These are phyloP conservation scores for Phaethornis superciliosus DNA, from an alignment of 2,113 vertebrate genomes.

Conservation along the genomic window DNA sequence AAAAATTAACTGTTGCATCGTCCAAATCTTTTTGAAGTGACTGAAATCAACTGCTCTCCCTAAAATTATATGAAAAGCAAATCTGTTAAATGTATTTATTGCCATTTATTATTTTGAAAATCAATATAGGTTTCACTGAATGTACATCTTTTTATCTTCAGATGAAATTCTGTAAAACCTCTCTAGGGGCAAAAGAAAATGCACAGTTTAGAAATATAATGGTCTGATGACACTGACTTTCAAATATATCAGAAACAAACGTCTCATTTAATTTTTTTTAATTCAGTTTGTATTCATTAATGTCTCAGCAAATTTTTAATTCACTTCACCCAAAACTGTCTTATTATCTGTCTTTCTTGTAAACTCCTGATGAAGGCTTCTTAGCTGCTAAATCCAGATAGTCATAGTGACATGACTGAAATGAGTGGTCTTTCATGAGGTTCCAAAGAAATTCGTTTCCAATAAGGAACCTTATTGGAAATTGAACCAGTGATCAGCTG, in stretches of 20 bases:
- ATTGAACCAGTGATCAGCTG: neutral
- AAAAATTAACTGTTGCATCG: neutral
- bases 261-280: neutral
- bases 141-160: neutral
- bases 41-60: neutral
- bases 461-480: neutral
- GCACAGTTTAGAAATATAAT: neutral
- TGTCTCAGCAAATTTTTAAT: neutral
- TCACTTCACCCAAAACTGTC: neutral
- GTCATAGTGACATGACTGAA: neutral
- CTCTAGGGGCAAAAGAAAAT: neutral
- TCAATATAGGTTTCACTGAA: neutral
- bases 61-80: neutral
- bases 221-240: neutral
- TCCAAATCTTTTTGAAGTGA: neutral
- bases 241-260: neutral
- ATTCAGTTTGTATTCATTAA: neutral
- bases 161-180: neutral
- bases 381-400: neutral
- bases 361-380: neutral
- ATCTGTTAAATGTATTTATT: neutral
- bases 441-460: neutral
- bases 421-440: neutral
- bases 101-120: neutral
- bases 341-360: neutral